These are phyloP conservation scores for Oceanites oceanicus DNA, from an alignment of 2,113 vertebrate genomes.

Conservation along the genomic window DNA sequence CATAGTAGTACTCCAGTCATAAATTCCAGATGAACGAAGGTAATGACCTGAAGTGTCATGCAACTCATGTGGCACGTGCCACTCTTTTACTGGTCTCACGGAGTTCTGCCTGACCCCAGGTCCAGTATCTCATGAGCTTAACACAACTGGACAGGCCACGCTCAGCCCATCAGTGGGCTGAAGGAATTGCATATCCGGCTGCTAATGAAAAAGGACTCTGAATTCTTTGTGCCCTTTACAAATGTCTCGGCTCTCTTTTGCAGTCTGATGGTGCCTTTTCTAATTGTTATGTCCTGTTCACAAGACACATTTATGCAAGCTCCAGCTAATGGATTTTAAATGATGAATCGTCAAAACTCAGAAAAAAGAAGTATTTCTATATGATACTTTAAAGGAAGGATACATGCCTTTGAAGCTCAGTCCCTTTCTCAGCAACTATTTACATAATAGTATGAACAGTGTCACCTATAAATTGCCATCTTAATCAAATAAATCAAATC, in stretches of 20 bases:
- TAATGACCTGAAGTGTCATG: background rate
- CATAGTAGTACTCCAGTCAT: background rate
- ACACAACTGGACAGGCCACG: background rate
- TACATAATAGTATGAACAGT: background rate
- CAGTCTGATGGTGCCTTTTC: background rate
- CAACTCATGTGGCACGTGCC: background rate
- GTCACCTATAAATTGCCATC: background rate
- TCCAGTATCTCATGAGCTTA: background rate
- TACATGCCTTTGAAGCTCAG: background rate
- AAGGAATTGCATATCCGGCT: background rate
- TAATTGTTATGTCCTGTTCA: background rate
- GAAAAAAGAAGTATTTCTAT: background rate
- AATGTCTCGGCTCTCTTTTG: background rate
- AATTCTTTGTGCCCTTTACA: background rate
- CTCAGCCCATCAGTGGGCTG: background rate
- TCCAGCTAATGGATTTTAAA: background rate
- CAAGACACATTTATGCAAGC: accelerated
- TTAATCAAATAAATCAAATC: background rate
- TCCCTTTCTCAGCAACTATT: background rate
- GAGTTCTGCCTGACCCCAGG: background rate
- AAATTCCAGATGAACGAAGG: background rate
- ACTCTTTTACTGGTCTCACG: background rate
- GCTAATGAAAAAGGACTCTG: background rate
- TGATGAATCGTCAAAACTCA: background rate
- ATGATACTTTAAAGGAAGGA: background rate